Base-by-base conservation (phyloP, 1,140 invertebrate species). In the Drosophila yakuba region DNA sequence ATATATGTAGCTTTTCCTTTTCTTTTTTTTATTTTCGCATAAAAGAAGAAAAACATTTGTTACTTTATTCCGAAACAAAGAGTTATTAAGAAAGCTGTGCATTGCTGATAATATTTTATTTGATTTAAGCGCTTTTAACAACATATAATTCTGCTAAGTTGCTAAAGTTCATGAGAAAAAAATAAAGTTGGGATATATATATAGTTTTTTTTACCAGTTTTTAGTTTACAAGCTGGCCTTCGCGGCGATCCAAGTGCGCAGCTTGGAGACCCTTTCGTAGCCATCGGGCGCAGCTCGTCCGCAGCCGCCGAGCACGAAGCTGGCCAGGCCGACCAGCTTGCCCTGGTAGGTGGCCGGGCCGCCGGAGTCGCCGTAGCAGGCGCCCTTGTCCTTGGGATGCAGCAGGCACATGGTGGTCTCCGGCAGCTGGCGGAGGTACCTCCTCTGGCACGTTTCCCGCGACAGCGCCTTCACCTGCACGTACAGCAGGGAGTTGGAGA, bases 241-340 rank as follows among this genome's bases (percentile, higher is more conserved):
- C 2, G 45, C 44, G 0, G 6, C 36, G 15, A 86, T 88, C 82
- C 82, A 86, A 8, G 10, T 14, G 48, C 62, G 28, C 38, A 88
- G 51, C 8, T 23, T 12, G 5, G 86, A 90, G 10, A 94, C 90
- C 72, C 92, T 84, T 1, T 94, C 94, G 51, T 93, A 95, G 35
- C 95, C 94, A 66, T 95, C 95, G 8, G 94, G 94, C 17, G 91
- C 75, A 0, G 47, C 32, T 0, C 57, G 55, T 0, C 83, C 91
- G 35, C 91, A 92, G 17, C 48, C 57, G 6, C 74, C 76, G n/a
- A 80, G 23, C 0, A 90, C 75, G 44, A 81, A 92, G 32, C 91
- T 78, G 59, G 90, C 74, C 44, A 92, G 45, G 35, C 91, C 91
- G 1, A 91, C 77, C 8, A 92, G 47, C 15, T 52, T 38, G 0